Base-by-base conservation (phyloP, 2,113 vertebrate species). In the Poeciliopsis occidentalis region DNA sequence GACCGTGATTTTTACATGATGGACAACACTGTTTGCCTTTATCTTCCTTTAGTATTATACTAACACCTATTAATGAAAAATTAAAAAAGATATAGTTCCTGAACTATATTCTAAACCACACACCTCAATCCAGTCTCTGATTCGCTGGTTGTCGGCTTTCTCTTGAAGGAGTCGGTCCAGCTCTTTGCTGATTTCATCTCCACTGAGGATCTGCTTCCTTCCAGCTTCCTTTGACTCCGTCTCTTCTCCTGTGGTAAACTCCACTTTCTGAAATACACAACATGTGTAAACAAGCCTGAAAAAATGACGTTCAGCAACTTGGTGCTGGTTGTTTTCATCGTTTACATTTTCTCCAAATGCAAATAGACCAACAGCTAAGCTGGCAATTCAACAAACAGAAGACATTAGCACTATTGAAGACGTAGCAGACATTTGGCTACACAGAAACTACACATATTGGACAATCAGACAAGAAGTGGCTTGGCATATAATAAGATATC, bases 61-160 rank as follows among this genome's bases (percentile, higher is more conserved):
- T 47, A 47, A 19, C 1, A 19, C 0, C 1, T 19, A 47, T 6
- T 19, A 19, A 47, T 17, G 0, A 47, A 47, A 19, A 19, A 47
- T 17, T 19, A 19, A 27, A 47, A 47, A 47, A 5, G 15, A 47
- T 17, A 6, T 47, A 19, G 44, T 47, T 17, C 5, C 17, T 47
- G 44, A 61, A 61, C 12, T 41, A 41, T 15, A 4, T 5, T 47
- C 13, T 19, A 30, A 63, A 63, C 17, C 24, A 10, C 51, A n/a
- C 80, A 98, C 98, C 95, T 99, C 98, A 1, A 98, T 95, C 97
- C 98, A 99, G 91, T 99, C 96, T 0, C 91, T 82, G 90, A 99
- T 94, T 69, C 94, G 95, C 94, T 99, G 96, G 94, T 98, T 96
- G 92, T 92, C 90, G 30, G 93, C 93, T 66, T 95, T 96, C 82